Conservation (phyloP, 2,888 invertebrate genomes). For the Pherbina coryleti region DNA sequence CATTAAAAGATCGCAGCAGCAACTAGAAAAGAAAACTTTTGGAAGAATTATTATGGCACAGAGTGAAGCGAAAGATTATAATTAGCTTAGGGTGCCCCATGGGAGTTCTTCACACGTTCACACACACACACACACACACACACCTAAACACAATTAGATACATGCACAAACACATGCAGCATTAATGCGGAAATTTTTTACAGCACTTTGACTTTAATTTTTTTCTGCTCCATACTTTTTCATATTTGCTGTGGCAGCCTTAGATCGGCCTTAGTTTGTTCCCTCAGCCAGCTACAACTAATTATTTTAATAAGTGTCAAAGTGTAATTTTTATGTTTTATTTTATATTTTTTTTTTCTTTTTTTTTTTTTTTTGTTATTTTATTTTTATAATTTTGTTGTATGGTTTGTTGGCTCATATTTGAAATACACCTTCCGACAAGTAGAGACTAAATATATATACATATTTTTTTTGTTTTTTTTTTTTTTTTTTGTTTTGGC, state of each 20-base stretch:
- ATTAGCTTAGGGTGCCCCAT: conserved; percentile 26
- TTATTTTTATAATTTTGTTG: background rate
- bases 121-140: background rate
- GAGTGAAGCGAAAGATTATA: conserved; percentile 16
- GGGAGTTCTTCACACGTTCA: conserved; percentile 6
- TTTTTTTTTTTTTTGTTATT: background rate
- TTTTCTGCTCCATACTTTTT: background rate
- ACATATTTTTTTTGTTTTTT: too few species aligned
- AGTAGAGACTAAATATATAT: background rate
- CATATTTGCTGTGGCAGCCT: background rate
- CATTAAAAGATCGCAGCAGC: too few species aligned
- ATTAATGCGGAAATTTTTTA: background rate
- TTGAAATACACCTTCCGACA: conserved; percentile 4
- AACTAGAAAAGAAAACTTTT: background rate
- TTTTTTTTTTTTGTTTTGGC: background rate
- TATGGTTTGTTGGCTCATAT: background rate
- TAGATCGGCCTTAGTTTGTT: too few species aligned
- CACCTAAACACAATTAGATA: background rate
- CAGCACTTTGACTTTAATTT: background rate
- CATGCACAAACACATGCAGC: background rate
- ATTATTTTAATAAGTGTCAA: conserved; percentile 32
- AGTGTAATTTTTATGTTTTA: conserved; percentile 15
- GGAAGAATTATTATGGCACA: background rate
- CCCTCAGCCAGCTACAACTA: background rate
- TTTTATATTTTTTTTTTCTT: background rate